phyloP scores from a whole-genome alignment of 2,797 vertebrate species.

The Oophaga sylvatica region DNA sequence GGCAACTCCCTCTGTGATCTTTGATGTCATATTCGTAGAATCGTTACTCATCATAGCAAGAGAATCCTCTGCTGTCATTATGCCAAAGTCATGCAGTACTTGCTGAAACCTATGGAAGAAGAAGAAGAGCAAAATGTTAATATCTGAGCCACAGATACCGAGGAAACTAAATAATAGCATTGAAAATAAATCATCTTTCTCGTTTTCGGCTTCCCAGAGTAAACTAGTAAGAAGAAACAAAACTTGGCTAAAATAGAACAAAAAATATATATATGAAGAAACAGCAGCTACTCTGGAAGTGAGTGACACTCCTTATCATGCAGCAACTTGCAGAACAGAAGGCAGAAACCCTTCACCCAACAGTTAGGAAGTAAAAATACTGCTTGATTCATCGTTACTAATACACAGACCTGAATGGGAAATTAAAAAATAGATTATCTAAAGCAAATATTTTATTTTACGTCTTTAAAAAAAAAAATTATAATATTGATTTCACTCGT shows the following conservation, averaged over 20 bases:
- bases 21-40: conserved; percentile 75
- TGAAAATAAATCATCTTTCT: background rate
- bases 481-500: too few relatives aligned
- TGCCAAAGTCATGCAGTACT: conserved; percentile 89
- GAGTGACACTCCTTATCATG: conserved; percentile 52
- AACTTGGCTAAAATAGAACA: conserved; percentile 37
- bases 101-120: conserved; percentile 74
- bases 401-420: background rate
- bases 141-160: background rate
- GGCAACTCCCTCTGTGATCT: conserved; percentile 85
- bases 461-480: too few relatives aligned
- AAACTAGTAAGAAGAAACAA: conserved; percentile 42
- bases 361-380: background rate
- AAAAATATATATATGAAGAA: conserved; percentile 35
- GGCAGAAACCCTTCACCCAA: conserved; percentile 16
- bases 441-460: background rate
- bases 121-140: conserved; percentile 30
- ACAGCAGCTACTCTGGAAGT: conserved; percentile 11
- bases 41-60: conserved; percentile 89
- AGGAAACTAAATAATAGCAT: background rate
- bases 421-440: background rate
- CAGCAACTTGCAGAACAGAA: conserved; percentile 48
- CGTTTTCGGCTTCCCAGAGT: background rate
- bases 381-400: background rate
- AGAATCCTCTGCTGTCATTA: conserved; percentile 98